These are phyloP conservation scores for Scytalopus superciliaris DNA, from an alignment of 2,113 vertebrate species.

Conservation along the genomic window DNA sequence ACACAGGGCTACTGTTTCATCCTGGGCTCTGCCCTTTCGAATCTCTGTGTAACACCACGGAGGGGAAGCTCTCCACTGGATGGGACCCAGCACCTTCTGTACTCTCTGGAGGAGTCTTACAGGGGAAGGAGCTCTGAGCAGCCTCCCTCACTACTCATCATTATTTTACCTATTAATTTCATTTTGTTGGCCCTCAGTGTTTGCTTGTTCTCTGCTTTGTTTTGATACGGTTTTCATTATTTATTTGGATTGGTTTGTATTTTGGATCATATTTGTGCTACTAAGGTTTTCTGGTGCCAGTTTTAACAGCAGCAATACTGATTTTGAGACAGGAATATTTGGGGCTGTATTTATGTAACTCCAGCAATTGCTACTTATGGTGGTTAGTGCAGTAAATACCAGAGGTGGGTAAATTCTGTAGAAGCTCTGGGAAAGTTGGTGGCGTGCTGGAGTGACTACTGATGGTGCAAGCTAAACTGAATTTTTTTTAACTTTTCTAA, in stretches of 20 bases:
- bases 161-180: background rate
- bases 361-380: background rate
- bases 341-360: background rate
- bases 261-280: background rate
- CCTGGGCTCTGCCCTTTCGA: background rate
- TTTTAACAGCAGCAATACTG: background rate
- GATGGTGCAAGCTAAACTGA: background rate
- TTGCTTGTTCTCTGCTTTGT: background rate
- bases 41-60: background rate
- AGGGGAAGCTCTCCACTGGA: background rate
- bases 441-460: background rate
- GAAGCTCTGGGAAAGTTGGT: background rate
- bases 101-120: background rate
- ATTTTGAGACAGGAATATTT: background rate
- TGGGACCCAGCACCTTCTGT: background rate
- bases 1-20: background rate
- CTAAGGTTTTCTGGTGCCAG: background rate
- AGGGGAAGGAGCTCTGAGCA: background rate
- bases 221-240: background rate
- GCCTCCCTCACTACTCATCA: background rate
- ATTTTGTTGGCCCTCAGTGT: background rate
- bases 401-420: background rate
- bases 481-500: background rate
- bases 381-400: background rate
- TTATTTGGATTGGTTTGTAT: background rate